Base-by-base conservation (phyloP, 2,797 vertebrate genomes). In the Micrastur ruficollis region DNA sequence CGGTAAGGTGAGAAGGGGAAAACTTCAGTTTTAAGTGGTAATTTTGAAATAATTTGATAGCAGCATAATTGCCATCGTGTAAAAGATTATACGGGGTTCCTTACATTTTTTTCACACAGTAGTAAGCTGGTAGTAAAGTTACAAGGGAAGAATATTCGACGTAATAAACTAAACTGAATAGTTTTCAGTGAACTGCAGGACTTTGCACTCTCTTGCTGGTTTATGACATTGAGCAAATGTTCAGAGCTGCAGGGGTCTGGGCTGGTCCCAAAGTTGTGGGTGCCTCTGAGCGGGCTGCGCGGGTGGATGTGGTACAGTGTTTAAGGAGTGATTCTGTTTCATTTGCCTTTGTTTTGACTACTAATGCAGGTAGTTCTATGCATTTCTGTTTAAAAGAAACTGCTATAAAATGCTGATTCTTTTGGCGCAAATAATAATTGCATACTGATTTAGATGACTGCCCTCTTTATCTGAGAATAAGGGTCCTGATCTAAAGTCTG, bases 41-140 rank as follows among this genome's bases (percentile, higher is more conserved):
- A 92, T 95, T 95, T 94, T 84, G 78, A 96, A 98, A 80, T 95
- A 97, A 95, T 78, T 89, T 91, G 95, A 94, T 94, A 91, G 66
- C 56, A 93, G n/a, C 27, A 32, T 89, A 96, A 92, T 95, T 95
- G 58, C 59, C 34, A 8, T 88, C 0, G 1, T 93, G 66, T 61
- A 68, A 90, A 86, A 75, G 81, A 95, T 96, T 97, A 94, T 86
- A 42, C 32, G 42, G 47, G 38, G 70, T 91, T 82, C 67, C 81
- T 56, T 93, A 75, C 12, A 10, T 74, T 96, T 94, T 92, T 67
- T 96, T 96, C 90, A 96, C 46, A 86, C 22, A 91, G 56, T 1
- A 36, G 65, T 91, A 81, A 80, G 32, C 89, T 91, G 66, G 71
- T 76, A 94, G 91, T 93, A 93, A 94, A 96, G 85, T 93, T 85